Evolutionary conservation across 1,140 invertebrate species (phyloP), one percentile per base, ranked within the genome.

Genomic region (Leptonema lineaticorne): DNA sequence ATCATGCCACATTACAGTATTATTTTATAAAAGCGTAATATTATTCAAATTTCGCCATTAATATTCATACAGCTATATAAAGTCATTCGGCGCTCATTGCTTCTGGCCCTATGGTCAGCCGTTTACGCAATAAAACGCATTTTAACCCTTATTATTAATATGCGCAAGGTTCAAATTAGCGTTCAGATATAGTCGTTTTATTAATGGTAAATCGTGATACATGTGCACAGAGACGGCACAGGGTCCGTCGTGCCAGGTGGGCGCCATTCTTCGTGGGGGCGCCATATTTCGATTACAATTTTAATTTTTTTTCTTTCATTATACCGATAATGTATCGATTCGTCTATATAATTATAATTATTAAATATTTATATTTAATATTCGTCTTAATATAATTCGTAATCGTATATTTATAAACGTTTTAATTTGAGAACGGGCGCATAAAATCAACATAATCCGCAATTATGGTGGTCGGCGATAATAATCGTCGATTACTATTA

Each of bases 21-120:
- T 73, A 73, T 68, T 73, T 69, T 68, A 68, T 63, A 73, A 70
- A 72, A 69, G 58, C 63, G 62, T 68, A 73, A 70, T 65, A 73
- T 73, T 73, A 73, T 73, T 73, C 71, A 68, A 73, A 73, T 70
- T 65, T 22, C 53, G 24, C 46, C 68, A 73, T 73, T 73, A 73
- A 70, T 70, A 73, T 73, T 73, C 71, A 73, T 66, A 66, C 37
- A 41, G 68, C 68, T 63, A 50, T 73, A 73, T 70, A 70, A 53
- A 73, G 65, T 68, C 66, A 70, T 70, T 70, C 68, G 65, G 57
- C 63, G 62, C 68, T 57, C 70, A 63, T 37, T 70, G 65, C 65
- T 68, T 59, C 59, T 57, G 68, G 48, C 26, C 48, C 58, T 45
- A 33, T 9, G 26, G 50, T 37, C 27, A 26, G 20, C 1, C 7